Evolutionary conservation across 2,113 vertebrate species (phyloP), one percentile per base, ranked within the genome.

Genomic region (Poeciliopsis occidentalis): DNA sequence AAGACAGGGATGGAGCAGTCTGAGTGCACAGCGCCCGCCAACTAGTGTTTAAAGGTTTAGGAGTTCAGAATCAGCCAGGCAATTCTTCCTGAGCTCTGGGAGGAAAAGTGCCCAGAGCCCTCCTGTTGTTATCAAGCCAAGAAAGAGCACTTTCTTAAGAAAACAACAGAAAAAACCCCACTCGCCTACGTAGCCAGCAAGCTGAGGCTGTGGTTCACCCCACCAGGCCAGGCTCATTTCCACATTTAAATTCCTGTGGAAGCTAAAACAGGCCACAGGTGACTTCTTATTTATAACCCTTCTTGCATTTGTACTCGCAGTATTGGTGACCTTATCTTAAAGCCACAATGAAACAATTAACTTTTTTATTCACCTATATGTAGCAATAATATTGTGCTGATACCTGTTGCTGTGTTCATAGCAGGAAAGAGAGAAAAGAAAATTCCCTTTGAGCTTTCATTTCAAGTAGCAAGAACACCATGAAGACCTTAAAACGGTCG

Each of bases 21-120:
- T 82, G 64, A 79, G 84, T 70, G 83, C 71, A 73, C 71, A 84
- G 75, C 72, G 37, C 22, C 80, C 61, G 80, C 85, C 83, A 89
- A 88, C 81, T 76, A 81, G 69, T 82, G 86, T 92, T 93, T 91
- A 92, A 92, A 85, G 85, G 92, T 93, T 93, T 93, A 89, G 78
- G 88, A 91, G 81, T 89, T 92, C 85, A 92, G 82, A 91, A 88
- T 87, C 85, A 87, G 87, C 62, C 80, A 80, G 72, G 79, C 74
- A 75, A 80, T 84, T 89, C 77, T 82, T 88, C 81, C 69, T 84
- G 81, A 79, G 88, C 73, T 89, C 82, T 75, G 78, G 76, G 84
- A 79, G 75, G 82, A 81, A 88, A 62, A 84, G 72, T 60, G 87
- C 84, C 89, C 66, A 82, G 67, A 86, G 92, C 85, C 88, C 82